Evolutionary conservation across 2,797 vertebrate genomes (phyloP).

Genomic region (Rhinatrema bivittatum): DNA sequence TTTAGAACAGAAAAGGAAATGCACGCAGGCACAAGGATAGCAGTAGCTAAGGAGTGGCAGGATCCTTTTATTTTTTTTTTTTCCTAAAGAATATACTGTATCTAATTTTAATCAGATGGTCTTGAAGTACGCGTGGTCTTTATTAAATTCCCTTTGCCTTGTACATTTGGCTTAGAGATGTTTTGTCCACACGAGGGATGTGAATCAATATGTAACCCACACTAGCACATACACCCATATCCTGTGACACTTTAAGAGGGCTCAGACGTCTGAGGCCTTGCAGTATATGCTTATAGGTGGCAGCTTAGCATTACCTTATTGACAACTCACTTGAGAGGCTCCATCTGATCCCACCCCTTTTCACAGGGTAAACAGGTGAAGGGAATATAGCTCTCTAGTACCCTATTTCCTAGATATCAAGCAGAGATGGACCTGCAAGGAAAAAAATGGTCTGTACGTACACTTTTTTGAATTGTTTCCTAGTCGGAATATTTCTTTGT

Average conservation of each 20-base stretch:
- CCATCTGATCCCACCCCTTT: slow-evolving; percentile 1
- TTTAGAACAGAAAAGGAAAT: slow-evolving; percentile 38
- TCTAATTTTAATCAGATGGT: slow-evolving; percentile 35
- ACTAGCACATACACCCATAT: slow-evolving; percentile 14
- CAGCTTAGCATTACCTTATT: slow-evolving; percentile 6
- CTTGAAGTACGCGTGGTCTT: slow-evolving; percentile 19
- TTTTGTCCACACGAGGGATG: slow-evolving; percentile 8
- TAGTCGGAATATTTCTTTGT: no score
- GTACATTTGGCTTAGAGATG: slow-evolving; percentile 10
- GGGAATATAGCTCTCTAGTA: slow-evolving; percentile 9
- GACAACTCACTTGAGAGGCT: slow-evolving; percentile 28
- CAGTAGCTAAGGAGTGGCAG: slow-evolving; percentile 11
- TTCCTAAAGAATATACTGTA: slow-evolving; percentile 33
- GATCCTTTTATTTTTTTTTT: slow-evolving; percentile 16
- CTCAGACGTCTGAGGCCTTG: slow-evolving; percentile 25
- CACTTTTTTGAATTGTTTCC: no score
- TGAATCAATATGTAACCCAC: slow-evolving; percentile 27
- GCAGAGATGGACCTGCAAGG: slow-evolving; percentile 6
- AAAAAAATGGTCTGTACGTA: no score
- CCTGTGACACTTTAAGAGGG: slow-evolving; percentile 14
- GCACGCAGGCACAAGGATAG: slow-evolving; percentile 14
- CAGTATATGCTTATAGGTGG: slow-evolving; percentile 6
- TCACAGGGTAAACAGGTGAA: slow-evolving; percentile 7
- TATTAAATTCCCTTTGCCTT: slow-evolving; percentile 10
- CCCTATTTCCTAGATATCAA: slow-evolving; percentile 6